Base-by-base conservation (phyloP, 2,113 vertebrate species). In the Ascaphus truei region DNA sequence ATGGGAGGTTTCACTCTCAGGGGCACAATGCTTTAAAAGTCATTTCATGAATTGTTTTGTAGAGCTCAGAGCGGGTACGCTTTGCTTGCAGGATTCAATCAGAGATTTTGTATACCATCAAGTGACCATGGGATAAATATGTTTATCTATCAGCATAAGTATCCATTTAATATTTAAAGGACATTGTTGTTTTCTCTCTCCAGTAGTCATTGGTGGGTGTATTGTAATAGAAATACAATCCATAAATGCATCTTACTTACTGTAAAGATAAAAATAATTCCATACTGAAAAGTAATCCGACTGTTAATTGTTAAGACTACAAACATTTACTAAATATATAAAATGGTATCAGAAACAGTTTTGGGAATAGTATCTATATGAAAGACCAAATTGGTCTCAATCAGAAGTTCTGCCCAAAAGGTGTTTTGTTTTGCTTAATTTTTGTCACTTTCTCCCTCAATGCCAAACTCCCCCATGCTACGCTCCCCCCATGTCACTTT, bases 11-110 rank as follows among this genome's bases (percentile, higher is more conserved):
- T 50, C 27, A 1, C 23, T 43, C 30, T 25, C 50, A 58, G 79
- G 78, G 84, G 78, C 73, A 84, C 86, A 87, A 85, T 86, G 68
- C 80, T 75, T 84, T 79, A 87, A 81, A 84, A 78, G 77, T 77
- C 62, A 65, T 33, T 3, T 16, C 68, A 81, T 84, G 82, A 81
- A 86, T 80, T 72, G 77, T 73, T 79, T 77, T 80, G 16, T 33
- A 37, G 30, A 27, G 47, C 45, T 43, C 20, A 31, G 59, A 23
- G 11, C 23, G 16, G 31, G 72, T 78, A 48, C 39, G 22, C 43
- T 57, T 83, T 81, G 86, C 79, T 75, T 76, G 59, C 60, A 61
- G 16, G 5, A 43, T 22, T 43, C 63, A 57, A 5, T 8, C 53
- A 36, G 13, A 5, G 13, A n/a, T 18, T 73, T 71, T 12, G 33